A percentile compares a stretch with the other conserved stretches of the same genome.
Evolutionary conservation across 23 tunicate species (phyloP).

Genomic region (Ascidia mentula): DNA sequence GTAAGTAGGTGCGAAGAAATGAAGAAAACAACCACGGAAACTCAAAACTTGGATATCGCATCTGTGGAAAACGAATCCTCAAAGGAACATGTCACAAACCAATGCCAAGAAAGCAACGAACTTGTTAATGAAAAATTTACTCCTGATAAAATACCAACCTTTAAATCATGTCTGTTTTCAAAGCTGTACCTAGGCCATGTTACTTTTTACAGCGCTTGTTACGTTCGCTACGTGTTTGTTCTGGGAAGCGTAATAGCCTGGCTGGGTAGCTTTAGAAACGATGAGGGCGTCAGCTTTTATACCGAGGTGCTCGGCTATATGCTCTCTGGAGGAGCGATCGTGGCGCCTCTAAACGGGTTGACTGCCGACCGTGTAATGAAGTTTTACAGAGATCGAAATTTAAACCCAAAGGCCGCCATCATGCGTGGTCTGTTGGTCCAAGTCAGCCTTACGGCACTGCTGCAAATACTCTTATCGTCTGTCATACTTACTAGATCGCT

Average conservation of each 20-base stretch:
- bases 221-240: conserved; percentile 1
- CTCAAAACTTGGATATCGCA: too few species aligned
- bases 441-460: not conserved
- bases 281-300: not conserved
- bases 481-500: not conserved
- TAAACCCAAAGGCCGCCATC: not conserved
- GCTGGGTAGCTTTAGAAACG: not conserved
- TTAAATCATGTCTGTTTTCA: not conserved
- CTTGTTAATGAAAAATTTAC: too few species aligned
- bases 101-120: too few species aligned
- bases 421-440: not conserved
- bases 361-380: conserved; percentile 12
- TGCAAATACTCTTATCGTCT: conserved; percentile 8
- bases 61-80: too few species aligned
- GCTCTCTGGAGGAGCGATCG: not conserved
- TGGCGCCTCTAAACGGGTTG: conserved; percentile 25
- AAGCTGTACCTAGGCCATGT: not conserved
- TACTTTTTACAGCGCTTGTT: not conserved
- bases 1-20: too few species aligned
- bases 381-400: not conserved
- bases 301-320: conserved; percentile 22
- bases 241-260: conserved; percentile 8
- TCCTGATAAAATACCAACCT: not conserved
- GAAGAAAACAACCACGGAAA: too few species aligned
- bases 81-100: too few species aligned